Percentiles rank a stretch among this genome's conserved stretches.
Conservation (phyloP, 2,888 invertebrate species). For the Apodemia zela region DNA sequence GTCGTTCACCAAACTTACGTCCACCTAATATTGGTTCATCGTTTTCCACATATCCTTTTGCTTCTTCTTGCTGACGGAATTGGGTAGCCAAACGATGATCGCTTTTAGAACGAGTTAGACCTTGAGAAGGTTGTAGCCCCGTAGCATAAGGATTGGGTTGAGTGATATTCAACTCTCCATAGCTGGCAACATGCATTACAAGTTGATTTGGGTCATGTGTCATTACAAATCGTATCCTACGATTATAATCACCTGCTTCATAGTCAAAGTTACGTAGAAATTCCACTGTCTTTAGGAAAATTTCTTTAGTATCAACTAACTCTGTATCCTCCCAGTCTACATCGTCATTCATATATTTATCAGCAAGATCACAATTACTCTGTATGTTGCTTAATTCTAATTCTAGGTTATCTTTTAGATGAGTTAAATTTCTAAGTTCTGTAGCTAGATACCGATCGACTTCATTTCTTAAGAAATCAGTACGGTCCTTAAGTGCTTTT, state of each 20-base stretch:
- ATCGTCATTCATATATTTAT: conserved; percentile 94
- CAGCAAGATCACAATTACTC: conserved; percentile 97
- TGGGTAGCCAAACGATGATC: conserved; percentile 94
- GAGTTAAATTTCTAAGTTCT: conserved; percentile 91
- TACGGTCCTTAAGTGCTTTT: conserved; percentile 94
- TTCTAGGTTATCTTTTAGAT: conserved; percentile 95
- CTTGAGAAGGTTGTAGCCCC: conserved; percentile 83
- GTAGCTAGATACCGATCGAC: conserved; percentile 94
- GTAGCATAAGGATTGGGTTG: conserved; percentile 81
- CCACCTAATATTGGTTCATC: conserved; percentile 87
- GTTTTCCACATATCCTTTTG: conserved; percentile 82
- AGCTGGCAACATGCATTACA: conserved; percentile 92
- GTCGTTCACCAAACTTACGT: conserved; percentile 88
- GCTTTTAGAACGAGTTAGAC: conserved; percentile 94
- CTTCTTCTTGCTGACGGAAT: conserved; percentile 91
- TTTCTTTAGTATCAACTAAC: conserved; percentile 96
- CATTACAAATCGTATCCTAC: conserved; percentile 91
- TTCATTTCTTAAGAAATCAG: conserved; percentile 92
- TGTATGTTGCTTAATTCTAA: conserved; percentile 96
- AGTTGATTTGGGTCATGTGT: conserved; percentile 95
- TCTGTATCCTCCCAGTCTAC: conserved; percentile 96
- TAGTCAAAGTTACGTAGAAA: conserved; percentile 97
- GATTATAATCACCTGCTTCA: conserved; percentile 93
- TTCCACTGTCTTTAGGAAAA: conserved; percentile 96
- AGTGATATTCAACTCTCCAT: conserved; percentile 93